A percentile compares a stretch with the other conserved stretches of the same genome.
Conservation (phyloP, 2,797 vertebrate species). For the Molothrus ater region DNA sequence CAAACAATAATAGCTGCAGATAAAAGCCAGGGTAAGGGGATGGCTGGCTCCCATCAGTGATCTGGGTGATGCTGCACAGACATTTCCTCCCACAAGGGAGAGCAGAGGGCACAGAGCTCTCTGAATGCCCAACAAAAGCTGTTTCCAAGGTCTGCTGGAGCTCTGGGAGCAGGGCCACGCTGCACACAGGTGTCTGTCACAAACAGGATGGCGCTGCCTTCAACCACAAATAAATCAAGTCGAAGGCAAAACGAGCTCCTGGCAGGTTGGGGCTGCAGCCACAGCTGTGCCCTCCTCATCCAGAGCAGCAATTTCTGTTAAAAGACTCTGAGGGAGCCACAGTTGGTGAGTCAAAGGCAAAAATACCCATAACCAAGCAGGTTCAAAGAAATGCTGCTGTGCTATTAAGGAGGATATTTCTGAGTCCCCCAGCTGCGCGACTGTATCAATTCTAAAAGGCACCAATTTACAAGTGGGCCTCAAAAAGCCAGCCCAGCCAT, state of each 20-base stretch:
- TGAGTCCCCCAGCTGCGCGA: background rate
- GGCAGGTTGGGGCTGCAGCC: background rate
- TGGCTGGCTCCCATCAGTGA: background rate
- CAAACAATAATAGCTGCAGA: background rate
- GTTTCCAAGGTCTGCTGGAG: background rate
- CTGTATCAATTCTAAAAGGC: background rate
- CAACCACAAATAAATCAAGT: background rate
- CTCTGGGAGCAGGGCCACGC: background rate
- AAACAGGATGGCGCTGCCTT: background rate
- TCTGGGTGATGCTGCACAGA: background rate
- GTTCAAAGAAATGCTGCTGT: background rate
- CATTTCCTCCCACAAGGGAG: background rate
- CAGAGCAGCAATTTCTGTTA: background rate
- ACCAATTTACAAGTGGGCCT: background rate
- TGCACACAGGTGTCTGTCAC: background rate
- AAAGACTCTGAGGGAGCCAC: background rate
- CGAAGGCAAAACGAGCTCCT: background rate
- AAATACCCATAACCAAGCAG: background rate
- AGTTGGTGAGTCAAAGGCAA: background rate
- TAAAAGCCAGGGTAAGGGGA: background rate
- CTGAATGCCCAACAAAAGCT: background rate
- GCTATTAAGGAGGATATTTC: background rate
- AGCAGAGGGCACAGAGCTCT: background rate
- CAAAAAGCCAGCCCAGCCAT: background rate
- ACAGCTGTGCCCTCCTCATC: constrained; percentile 5